Evolutionary conservation across 2,113 vertebrate genomes (phyloP), one percentile per base, ranked within the genome.

Genomic region (Cyprinus carpio): DNA sequence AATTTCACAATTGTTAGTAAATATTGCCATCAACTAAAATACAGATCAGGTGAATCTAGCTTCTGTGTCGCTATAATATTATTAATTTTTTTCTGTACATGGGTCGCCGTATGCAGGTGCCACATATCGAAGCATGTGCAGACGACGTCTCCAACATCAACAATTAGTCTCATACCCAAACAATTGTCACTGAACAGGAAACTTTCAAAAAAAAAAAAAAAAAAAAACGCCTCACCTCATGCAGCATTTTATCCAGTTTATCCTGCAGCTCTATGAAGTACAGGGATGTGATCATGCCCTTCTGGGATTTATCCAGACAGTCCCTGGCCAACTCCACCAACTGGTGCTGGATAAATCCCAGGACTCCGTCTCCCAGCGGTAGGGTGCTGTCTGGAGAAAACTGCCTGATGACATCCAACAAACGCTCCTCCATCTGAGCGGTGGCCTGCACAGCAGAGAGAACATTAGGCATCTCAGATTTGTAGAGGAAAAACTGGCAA

Each of bases 261-360:
- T 99, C 98, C 90, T 99, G 98, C 92, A 99, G 95, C 92, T 99
- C 97, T 80, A 96, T 92, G 87, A 99, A 99, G 93, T 99, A 99
- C 85, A 95, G 95, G 5, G 98, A 97, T 20, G 98, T 99, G 89
- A 99, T 94, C 75, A 99, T 95, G 40, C 95, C 97, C 64, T 94
- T 96, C 80, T 94, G 95, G 46, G 97, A 97, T 90, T 98, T 99
- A 75, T 97, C 96, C 92, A 99, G 93, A 87, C 98, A 99, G 94
- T 99, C 98, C 0, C 98, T 94, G 81, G 96, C 97, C 91, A 99
- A 93, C 91, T 99, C 98, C 0, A 97, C 92, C 91, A 99, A 95
- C 94, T 99, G 98, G 94, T 99, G 98, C 90, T 99, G 98, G 93
- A 99, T 98, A 94, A 99, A 99, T 86, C 98, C 97, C 93, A 99